Base-by-base conservation (phyloP, 2,797 vertebrate genomes). In the Syngnathus rostellatus region DNA sequence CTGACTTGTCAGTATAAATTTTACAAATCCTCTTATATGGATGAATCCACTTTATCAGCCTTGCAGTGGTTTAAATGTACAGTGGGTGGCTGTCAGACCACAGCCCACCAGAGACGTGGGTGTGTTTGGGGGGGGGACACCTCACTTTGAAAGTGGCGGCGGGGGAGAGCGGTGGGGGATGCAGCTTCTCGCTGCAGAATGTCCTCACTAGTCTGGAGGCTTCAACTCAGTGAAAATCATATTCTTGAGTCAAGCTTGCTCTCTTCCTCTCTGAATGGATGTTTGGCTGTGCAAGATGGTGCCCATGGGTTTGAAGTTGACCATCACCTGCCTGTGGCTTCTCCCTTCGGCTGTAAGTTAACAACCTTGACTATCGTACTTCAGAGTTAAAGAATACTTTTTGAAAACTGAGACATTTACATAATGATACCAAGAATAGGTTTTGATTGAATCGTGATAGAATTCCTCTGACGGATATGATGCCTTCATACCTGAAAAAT, bases 251-350 rank as follows among this genome's bases (percentile, higher is more conserved):
- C 0, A 6, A 31, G 38, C 54, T 57, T 48, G 67, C 51, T 40
- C 40, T 70, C 1, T 41, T 19, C 58, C 4, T 53, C 58, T 68
- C 46, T 68, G 72, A 71, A 73, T 77, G 83, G 74, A 77, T 63
- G 68, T 21, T 59, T 45, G 69, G 37, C 64, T 68, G 73, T 40
- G 74, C 70, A 83, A 68, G 53, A 89, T 89, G 85, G 83, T 66
- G 68, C n/a, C 37, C 62, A 64, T 83, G 62, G 82, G 78, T 78
- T 64, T 85, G 77, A 86, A 86, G 85, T 86, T 89, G 85, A 77
- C 75, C 77, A 73, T 89, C 78, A 82, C 71, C 76, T 86, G 81
- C 73, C 75, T 89, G 80, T 86, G 85, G 69, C 81, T 89, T 53
- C 82, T 89, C 54, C 80, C 80, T 9, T 70, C 77, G 68, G 72